Evolutionary conservation across 2,113 vertebrate genomes (phyloP).

Genomic region (Benitochromis conjunctus): DNA sequence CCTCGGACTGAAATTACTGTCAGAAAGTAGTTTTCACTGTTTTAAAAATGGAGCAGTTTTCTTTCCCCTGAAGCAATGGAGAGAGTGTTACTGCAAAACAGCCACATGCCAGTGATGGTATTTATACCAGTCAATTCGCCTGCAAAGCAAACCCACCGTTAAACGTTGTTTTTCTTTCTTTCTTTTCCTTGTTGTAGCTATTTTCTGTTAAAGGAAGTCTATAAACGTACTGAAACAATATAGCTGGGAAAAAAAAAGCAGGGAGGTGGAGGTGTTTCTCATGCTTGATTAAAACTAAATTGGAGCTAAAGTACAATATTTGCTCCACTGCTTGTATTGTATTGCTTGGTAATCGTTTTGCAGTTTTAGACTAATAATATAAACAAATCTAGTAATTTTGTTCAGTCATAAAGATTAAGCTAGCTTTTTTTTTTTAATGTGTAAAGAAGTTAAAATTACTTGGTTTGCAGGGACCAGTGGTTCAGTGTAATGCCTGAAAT

Average conservation of each 20-base stretch:
- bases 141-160: not conserved
- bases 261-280: not conserved
- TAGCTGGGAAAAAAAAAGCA: not conserved
- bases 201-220: not conserved
- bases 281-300: not conserved
- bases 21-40: not conserved
- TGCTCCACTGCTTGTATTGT: not conserved
- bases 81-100: not conserved
- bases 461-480: not conserved
- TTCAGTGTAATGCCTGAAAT: not conserved
- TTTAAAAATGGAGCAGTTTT: not conserved
- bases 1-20: not conserved
- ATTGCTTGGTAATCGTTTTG: not conserved
- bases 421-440: not conserved
- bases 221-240: not conserved
- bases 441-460: not conserved
- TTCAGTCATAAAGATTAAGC: not conserved
- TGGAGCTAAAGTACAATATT: rapidly evolving
- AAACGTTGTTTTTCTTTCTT: not conserved
- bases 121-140: not conserved
- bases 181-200: not conserved
- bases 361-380: not conserved
- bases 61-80: not conserved
- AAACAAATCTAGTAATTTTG: not conserved
- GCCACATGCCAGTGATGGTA: not conserved